These are phyloP conservation scores for Daphoenositta chrysoptera DNA, from an alignment of 2,113 vertebrate species.

Conservation along the genomic window DNA sequence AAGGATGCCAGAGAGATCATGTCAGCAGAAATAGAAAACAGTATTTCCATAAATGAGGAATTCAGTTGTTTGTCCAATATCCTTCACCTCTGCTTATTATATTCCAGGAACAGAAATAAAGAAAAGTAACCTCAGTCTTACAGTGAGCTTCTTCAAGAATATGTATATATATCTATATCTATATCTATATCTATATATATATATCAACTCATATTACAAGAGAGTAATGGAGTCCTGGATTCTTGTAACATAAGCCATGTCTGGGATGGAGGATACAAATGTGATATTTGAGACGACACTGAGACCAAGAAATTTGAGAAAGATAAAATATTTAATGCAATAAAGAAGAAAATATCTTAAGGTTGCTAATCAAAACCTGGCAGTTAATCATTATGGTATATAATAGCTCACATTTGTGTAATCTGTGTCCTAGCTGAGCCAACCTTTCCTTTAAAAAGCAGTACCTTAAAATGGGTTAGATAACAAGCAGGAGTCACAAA, in stretches of 20 bases:
- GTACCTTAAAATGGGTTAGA: not conserved
- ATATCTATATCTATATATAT: too few species aligned
- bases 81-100: not conserved
- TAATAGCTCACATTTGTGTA: not conserved
- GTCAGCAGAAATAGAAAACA: not conserved
- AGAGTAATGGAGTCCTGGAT: not conserved
- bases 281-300: not conserved
- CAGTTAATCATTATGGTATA: not conserved
- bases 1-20: not conserved
- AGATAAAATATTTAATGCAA: not conserved
- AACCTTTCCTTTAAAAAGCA: not conserved
- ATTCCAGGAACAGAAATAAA: not conserved
- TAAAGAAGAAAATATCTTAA: not conserved
- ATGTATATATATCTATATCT: not conserved
- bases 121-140: not conserved
- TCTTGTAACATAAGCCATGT: not conserved
- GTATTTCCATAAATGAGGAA: not conserved
- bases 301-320: not conserved
- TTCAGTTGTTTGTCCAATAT: not conserved
- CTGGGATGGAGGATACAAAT: not conserved
- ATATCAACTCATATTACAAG: not conserved
- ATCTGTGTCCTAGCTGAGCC: not conserved
- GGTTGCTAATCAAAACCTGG: not conserved
- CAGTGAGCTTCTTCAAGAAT: not conserved
- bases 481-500: not conserved